Evolutionary conservation across 2,888 invertebrate species (phyloP).

Genomic region (Sarcophaga subvicina): DNA sequence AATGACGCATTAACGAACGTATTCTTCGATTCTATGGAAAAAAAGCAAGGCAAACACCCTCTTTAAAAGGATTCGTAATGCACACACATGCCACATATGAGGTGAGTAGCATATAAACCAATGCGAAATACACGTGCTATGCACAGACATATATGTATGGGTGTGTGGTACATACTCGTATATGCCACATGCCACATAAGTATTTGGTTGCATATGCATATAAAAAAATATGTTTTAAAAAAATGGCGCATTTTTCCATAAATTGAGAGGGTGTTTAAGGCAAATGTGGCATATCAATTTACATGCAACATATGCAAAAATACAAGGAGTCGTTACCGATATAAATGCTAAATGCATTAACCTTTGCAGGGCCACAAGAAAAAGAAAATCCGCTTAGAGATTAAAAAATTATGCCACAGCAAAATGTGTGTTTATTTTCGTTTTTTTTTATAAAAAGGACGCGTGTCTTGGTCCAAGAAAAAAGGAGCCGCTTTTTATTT

Average conservation of each 20-base stretch:
- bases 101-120: not conserved
- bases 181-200: not conserved
- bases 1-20: constrained; percentile 38
- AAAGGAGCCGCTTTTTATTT: constrained; percentile 15
- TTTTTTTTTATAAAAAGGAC: constrained; percentile 39
- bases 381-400: constrained; percentile 59
- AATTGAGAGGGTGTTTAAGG: constrained; percentile 46
- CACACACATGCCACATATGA: constrained; percentile 36
- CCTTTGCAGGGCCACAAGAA: constrained; percentile 22
- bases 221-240: constrained; percentile 18
- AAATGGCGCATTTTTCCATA: constrained; percentile 59
- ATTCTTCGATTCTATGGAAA: constrained; percentile 9
- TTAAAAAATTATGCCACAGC: constrained; percentile 29
- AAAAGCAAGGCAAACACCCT: constrained; percentile 47
- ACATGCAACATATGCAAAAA: constrained; percentile 69
- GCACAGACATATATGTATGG: not conserved
- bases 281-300: constrained; percentile 64
- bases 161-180: not conserved
- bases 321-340: not conserved
- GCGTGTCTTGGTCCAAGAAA: constrained; percentile 44
- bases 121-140: constrained; percentile 31
- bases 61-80: constrained; percentile 16
- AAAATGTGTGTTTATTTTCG: constrained; percentile 27
- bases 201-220: constrained; percentile 25
- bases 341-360: constrained; percentile 42